A percentile compares a stretch with the other conserved stretches of the same genome.
These are phyloP conservation scores for Microchirus variegatus DNA, from an alignment of 2,797 vertebrate genomes.

Conservation along the genomic window DNA sequence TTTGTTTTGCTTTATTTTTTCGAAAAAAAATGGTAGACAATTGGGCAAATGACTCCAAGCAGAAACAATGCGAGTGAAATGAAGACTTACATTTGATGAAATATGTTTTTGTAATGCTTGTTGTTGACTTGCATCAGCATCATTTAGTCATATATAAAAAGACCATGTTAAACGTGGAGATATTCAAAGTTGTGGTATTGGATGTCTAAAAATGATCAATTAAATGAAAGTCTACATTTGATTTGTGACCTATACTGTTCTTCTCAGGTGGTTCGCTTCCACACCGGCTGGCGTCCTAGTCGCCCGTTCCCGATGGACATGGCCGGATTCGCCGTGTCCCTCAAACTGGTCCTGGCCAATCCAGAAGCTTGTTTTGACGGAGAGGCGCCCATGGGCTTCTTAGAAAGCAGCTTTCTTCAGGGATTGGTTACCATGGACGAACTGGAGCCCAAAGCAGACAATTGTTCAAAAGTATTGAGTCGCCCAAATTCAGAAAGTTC, in stretches of 20 bases:
- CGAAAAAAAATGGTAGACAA: too few relatives aligned
- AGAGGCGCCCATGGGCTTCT: constrained; percentile 87
- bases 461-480: constrained; percentile 86
- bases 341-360: constrained; percentile 84
- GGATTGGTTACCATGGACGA: constrained; percentile 88
- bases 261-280: constrained; percentile 86
- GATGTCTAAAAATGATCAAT: too few relatives aligned
- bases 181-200: too few relatives aligned
- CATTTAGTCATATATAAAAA: too few relatives aligned
- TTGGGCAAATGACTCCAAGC: too few relatives aligned
- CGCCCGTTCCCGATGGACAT: constrained; percentile 94
- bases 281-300: constrained; percentile 91
- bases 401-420: constrained; percentile 92
- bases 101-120: too few relatives aligned
- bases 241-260: background rate
- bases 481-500: background rate
- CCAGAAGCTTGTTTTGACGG: constrained; percentile 85
- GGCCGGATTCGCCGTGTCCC: constrained; percentile 90
- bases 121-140: too few relatives aligned
- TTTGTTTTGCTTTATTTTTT: too few relatives aligned
- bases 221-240: too few relatives aligned
- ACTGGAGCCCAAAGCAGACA: constrained; percentile 90
- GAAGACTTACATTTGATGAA: too few relatives aligned
- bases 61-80: too few relatives aligned
- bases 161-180: too few relatives aligned